Percentiles rank a stretch among this genome's conserved stretches.
Evolutionary conservation across 92 coral and sea anemone genomes (phyloP).

Genomic region (Heliopora coerulea): DNA sequence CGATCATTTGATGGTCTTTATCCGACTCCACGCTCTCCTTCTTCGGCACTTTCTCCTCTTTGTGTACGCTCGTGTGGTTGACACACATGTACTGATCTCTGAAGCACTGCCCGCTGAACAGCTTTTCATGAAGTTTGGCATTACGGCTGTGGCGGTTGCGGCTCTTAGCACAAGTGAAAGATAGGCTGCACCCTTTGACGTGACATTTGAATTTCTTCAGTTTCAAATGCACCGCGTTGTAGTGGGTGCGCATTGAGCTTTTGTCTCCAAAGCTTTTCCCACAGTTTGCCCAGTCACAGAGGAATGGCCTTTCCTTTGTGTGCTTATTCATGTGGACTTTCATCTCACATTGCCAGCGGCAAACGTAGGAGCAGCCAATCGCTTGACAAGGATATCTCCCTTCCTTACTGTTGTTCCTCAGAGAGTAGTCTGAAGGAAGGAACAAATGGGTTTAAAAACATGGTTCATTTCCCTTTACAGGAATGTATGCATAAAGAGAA

Average conservation of each 20-base stretch:
- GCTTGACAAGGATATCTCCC: slow-evolving; percentile 48
- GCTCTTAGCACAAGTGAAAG: slow-evolving; percentile 56
- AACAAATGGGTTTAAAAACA: slow-evolving; percentile 4
- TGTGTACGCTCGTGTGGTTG: slow-evolving; percentile 21
- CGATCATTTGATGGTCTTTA: slow-evolving; percentile 4
- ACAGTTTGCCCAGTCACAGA: slow-evolving; percentile 58
- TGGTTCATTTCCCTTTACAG: not conserved
- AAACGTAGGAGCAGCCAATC: slow-evolving; percentile 47
- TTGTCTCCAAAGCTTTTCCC: slow-evolving; percentile 52
- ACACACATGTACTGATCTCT: slow-evolving; percentile 44
- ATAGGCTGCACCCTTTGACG: slow-evolving; percentile 51
- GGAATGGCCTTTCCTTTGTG: slow-evolving; percentile 54
- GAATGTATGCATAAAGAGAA: no score
- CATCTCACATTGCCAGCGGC: slow-evolving; percentile 55
- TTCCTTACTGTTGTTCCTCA: slow-evolving; percentile 30
- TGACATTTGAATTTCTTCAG: slow-evolving; percentile 52
- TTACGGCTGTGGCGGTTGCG: slow-evolving; percentile 56
- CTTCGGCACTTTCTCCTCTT: slow-evolving; percentile 32
- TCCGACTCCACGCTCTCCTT: not conserved
- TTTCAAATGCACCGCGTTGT: slow-evolving; percentile 53
- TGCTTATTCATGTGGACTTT: slow-evolving; percentile 53
- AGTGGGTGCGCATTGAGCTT: slow-evolving; percentile 56
- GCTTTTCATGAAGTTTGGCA: slow-evolving; percentile 41
- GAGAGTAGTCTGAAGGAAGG: slow-evolving; percentile 36
- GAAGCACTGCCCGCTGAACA: slow-evolving; percentile 37